Base-by-base conservation (phyloP, 2,888 invertebrate genomes). In the Synergus itoensis region DNA sequence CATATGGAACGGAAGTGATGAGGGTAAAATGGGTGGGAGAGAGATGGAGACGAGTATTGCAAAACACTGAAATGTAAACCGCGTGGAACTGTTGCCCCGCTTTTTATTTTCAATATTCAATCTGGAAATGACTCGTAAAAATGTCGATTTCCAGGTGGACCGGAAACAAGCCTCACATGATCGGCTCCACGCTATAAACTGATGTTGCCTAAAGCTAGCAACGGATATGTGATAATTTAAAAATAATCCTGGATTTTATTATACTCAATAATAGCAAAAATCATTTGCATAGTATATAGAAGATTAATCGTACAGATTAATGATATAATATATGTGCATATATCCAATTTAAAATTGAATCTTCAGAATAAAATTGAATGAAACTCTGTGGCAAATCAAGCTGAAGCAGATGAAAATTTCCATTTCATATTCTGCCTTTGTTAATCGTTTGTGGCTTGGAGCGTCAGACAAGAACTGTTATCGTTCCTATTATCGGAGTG, bases 91-190 rank as follows among this genome's bases (percentile, higher is more conserved):
- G 64, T 28, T 67, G 48, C 63, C 67, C n/a, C 41, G 11, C 48
- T 75, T 77, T 75, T 75, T 79, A 79, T 81, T 67, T 45, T 62
- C 40, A 78, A 77, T 78, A 79, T 79, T 77, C 41, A 67, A 62
- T 73, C 16, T 18, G 43, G 36, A 53, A 79, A 77, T 81, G 45
- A 45, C n/a, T 73, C 1, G 57, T 63, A 40, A 48, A 75, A 75
- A 63, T 78, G 57, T 57, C 36, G 63, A 63, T n/a, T 64, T 77
- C 53, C 53, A 40, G 48, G 53, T 48, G n/a, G 16, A n/a, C 41
- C 45, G 45, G 78, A 79, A 75, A 78, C 48, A 69, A 53, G 53
- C n/a, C 28, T 16, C 69, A 45, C 43, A 43, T 28, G 48, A 69
- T 45, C 14, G 12, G 28, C 14, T 28, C 7, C n/a, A 40, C 21